Evolutionary conservation across 2,888 invertebrate species (phyloP).

Genomic region (Escarpia spicata): DNA sequence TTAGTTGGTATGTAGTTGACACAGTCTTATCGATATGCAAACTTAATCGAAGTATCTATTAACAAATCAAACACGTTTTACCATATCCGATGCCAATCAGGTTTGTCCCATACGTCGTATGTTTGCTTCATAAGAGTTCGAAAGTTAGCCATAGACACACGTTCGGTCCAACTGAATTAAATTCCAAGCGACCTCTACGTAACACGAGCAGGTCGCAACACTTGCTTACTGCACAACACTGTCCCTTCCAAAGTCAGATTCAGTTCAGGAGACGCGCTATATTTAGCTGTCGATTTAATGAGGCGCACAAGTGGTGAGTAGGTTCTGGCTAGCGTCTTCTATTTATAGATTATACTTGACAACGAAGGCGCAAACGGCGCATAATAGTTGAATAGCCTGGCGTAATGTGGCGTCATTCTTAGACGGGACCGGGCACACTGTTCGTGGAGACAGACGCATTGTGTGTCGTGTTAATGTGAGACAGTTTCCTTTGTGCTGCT

Average conservation of each 20-base stretch:
- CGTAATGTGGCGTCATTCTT: constrained; percentile 16
- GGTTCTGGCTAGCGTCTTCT: not conserved
- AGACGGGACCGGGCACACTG: not conserved
- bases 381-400: not conserved
- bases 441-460: not conserved
- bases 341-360: not conserved
- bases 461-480: not conserved
- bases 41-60: not conserved
- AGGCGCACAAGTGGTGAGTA: not conserved
- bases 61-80: not conserved
- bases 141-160: not conserved
- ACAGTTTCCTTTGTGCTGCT: not conserved
- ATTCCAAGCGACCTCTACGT: not conserved
- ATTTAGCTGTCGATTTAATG: not conserved
- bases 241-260: not conserved
- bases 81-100: not conserved
- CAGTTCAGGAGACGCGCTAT: constrained; percentile 1
- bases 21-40: not conserved
- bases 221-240: not conserved
- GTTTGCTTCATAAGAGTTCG: not conserved
- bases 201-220: not conserved
- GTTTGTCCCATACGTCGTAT: not conserved
- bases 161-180: not conserved
- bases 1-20: not conserved
- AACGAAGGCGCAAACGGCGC: not conserved